Evolutionary conservation across 1,140 invertebrate species (phyloP), one percentile per base, ranked within the genome.

Genomic region (Rhagoletis pomonella): DNA sequence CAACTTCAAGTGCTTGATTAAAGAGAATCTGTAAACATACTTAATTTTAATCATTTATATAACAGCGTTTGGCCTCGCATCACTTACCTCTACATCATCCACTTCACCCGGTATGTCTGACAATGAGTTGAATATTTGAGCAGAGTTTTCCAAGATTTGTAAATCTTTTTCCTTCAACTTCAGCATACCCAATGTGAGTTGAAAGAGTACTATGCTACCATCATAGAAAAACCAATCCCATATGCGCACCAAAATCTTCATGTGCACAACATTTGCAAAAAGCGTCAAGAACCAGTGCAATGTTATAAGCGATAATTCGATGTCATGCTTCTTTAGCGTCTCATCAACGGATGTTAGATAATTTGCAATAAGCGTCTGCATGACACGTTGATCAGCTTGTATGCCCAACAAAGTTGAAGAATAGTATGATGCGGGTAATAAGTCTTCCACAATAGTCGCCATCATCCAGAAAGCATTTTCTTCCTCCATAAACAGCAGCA

Each of bases 401-500:
- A 98, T 96, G 87, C 96, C 96, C 95, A 94, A 95, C 42, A 99
- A 94, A 59, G 98, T 98, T 87, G 97, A 97, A 77, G 98, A 98
- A 94, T 99, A 99, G 94, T 99, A 99, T 5, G 98, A 99, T 86
- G 98, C 97, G 86, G 99, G 99, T 87, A 99, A 94, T 19, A 99
- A 94, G 94, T 99, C 98, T 95, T 99, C 99, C 10, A 99, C 98
- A 90, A 99, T 98, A 14, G 98, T 97, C 90, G 97, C 97, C 97
- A 99, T 98, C 94, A 99, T 97, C 99, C 99, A 99, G 94, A 99
- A 99, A 84, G 98, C 96, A 94, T 99, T 98, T 94, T 99, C 99
- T 94, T 99, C 99, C 94, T 99, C 98, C 94, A 99, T 95, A 85
- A 99, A 95, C 0, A 99, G 94, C 87, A 99, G 94, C 44, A 99